These are phyloP conservation scores for Epicampocera succincta DNA, from an alignment of 2,888 invertebrate species.

Conservation along the genomic window DNA sequence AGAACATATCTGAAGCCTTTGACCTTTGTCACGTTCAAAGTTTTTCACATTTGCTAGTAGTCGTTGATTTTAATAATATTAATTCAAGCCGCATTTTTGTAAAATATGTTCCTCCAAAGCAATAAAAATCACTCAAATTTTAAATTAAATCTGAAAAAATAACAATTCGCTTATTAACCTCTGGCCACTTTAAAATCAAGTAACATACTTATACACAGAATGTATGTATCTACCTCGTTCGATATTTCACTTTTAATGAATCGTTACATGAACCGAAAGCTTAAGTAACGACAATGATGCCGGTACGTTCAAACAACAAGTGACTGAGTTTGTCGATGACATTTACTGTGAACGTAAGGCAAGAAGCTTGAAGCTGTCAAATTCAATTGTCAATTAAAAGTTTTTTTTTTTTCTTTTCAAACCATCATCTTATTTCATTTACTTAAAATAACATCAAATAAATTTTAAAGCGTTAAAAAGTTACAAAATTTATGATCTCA, in stretches of 20 bases:
- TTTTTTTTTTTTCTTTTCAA: constrained; percentile 29
- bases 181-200: constrained; percentile 44
- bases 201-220: not conserved
- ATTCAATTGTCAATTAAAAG: constrained; percentile 68
- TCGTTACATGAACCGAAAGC: constrained; percentile 36
- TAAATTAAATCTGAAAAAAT: constrained; percentile 6
- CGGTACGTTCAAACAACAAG: constrained; percentile 58
- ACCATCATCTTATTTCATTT: constrained; percentile 28
- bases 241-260: constrained; percentile 46
- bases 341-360: constrained; percentile 46
- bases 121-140: not conserved
- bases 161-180: constrained; percentile 32
- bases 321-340: constrained; percentile 20
- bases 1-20: too few species aligned
- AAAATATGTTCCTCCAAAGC: not conserved
- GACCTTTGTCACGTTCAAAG: too few species aligned
- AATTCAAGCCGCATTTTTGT: constrained; percentile 13
- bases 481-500: constrained; percentile 64
- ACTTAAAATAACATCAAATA: constrained; percentile 20
- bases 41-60: too few species aligned
- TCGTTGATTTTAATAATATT: not conserved
- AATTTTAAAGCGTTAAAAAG: constrained; percentile 7
- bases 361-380: constrained; percentile 67
- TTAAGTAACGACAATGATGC: constrained; percentile 22
- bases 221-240: constrained; percentile 22